These are phyloP conservation scores for Holotrichia oblita DNA, from an alignment of 1,140 invertebrate species.

Conservation along the genomic window DNA sequence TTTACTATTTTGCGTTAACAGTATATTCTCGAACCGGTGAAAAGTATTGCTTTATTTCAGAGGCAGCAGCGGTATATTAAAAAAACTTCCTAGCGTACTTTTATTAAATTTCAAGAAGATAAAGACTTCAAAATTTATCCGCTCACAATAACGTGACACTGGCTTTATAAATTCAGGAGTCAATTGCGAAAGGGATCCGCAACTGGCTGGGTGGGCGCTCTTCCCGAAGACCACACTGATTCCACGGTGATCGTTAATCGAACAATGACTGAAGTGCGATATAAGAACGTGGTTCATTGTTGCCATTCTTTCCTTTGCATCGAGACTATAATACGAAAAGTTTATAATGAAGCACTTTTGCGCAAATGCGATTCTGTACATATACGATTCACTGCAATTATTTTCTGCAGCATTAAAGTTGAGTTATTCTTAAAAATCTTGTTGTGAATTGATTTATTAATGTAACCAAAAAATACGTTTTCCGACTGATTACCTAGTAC, in stretches of 20 bases:
- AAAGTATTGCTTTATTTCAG: too few species aligned
- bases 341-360: constrained; percentile 17
- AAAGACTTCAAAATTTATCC: background rate
- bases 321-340: background rate
- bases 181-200: background rate
- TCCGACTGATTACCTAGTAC: too few species aligned
- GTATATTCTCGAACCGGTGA: too few species aligned
- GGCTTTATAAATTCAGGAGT: constrained; percentile 15
- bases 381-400: too few species aligned
- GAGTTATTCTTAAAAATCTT: too few species aligned
- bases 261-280: constrained; percentile 33
- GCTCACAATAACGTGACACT: background rate
- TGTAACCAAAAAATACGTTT: too few species aligned
- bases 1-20: too few species aligned
- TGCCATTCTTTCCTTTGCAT: constrained; percentile 13
- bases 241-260: constrained; percentile 23
- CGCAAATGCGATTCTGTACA: background rate
- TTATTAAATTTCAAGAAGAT: constrained; percentile 18
- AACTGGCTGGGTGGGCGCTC: constrained; percentile 2
- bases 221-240: constrained; percentile 18
- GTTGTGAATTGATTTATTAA: too few species aligned
- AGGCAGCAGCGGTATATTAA: too few species aligned
- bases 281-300: constrained; percentile 18
- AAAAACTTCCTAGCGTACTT: background rate
- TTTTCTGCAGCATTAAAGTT: too few species aligned